phyloP scores from a whole-genome alignment of 2,797 vertebrate species.

The Odontamblyopus rebecca region DNA sequence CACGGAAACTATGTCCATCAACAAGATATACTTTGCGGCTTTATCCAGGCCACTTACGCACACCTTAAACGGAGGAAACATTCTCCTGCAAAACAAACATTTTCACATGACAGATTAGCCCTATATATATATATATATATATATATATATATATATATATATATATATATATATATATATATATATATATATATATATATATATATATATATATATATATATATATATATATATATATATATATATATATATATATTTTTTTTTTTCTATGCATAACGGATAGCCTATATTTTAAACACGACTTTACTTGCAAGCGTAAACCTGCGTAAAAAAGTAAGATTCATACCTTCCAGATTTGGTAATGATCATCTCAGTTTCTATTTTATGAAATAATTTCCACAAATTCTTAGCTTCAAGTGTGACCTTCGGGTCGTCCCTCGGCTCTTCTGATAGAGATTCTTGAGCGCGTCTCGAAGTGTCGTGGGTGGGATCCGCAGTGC shows the following conservation, averaged over 20 bases:
- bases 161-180: too few species aligned
- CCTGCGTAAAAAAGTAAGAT: neutral
- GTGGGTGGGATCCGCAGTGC: constrained; percentile 80
- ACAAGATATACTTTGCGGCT: constrained; percentile 91
- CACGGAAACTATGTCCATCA: constrained; percentile 97
- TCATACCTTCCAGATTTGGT: constrained; percentile 96
- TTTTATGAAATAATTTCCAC: constrained; percentile 96
- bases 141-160: too few species aligned
- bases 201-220: too few species aligned
- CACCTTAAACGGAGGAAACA: constrained; percentile 98
- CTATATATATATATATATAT: too few species aligned
- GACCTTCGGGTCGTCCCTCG: constrained; percentile 93
- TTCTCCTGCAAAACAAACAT: constrained; percentile 80
- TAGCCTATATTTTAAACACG: neutral
- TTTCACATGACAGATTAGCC: neutral
- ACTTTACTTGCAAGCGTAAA: too few species aligned
- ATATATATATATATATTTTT: too few species aligned
- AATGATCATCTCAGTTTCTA: constrained; percentile 98
- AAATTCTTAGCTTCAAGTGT: constrained; percentile 90
- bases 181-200: too few species aligned
- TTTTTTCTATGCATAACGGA: too few species aligned
- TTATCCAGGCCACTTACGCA: constrained; percentile 90
- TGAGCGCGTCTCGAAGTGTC: constrained; percentile 81
- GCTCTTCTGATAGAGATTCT: constrained; percentile 82
- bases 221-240: too few species aligned